Evolutionary conservation across 2,888 invertebrate species (phyloP), one percentile per base, ranked within the genome.

Genomic region (Tubulanus polymorphus): DNA sequence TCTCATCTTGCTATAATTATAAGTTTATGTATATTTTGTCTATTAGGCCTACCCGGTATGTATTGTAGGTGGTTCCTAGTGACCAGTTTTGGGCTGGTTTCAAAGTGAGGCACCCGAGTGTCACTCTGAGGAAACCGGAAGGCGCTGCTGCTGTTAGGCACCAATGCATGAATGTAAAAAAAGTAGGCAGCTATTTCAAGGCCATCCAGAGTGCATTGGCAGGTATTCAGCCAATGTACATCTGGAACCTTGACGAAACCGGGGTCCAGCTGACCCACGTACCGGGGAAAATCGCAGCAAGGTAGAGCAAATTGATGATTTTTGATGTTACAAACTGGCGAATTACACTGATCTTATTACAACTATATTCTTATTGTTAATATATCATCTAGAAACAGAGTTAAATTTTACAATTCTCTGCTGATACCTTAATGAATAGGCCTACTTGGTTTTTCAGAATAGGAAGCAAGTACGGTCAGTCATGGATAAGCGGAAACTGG

Each of bases 361-460:
- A n/a, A n/a, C n/a, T n/a, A n/a, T n/a, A n/a, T n/a, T n/a, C n/a
- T n/a, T n/a, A n/a, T n/a, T n/a, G n/a, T n/a, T n/a, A n/a, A n/a
- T n/a, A n/a, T n/a, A n/a, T n/a, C n/a, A n/a, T n/a, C n/a, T n/a
- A n/a, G n/a, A n/a, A n/a, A n/a, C n/a, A n/a, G n/a, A n/a, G n/a
- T n/a, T n/a, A n/a, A n/a, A n/a, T n/a, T n/a, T n/a, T n/a, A n/a
- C n/a, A n/a, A n/a, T n/a, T n/a, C n/a, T n/a, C n/a, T n/a, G n/a
- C n/a, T n/a, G n/a, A n/a, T n/a, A n/a, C n/a, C n/a, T n/a, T n/a
- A n/a, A n/a, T n/a, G n/a, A n/a, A n/a, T n/a, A n/a, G n/a, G n/a
- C n/a, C n/a, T n/a, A n/a, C n/a, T n/a, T n/a, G n/a, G 18, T 41
- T 20, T 41, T 41, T 41, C 41, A 41, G 41, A 41, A 41, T 20